Conservation (phyloP, 2,797 vertebrate genomes). For the Aselliscus stoliczkanus region DNA sequence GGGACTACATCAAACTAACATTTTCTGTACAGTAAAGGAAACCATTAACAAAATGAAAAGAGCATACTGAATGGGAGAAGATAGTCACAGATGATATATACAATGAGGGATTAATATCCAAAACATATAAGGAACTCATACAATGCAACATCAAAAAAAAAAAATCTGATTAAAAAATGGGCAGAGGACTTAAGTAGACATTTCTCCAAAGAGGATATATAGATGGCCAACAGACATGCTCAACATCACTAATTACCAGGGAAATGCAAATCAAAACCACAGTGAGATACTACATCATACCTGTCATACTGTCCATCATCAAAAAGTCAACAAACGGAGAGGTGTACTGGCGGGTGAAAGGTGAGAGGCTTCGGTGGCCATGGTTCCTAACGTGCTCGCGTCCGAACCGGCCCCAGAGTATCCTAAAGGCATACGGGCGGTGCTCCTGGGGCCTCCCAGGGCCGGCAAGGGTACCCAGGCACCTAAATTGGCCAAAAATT, state of each 20-base stretch:
- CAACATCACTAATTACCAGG: not conserved
- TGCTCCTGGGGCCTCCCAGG: not conserved
- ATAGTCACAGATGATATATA: not conserved
- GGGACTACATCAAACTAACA: not conserved
- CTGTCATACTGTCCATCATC: not conserved
- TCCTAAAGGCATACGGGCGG: not conserved
- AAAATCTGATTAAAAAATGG: not conserved
- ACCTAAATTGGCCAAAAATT: slow-evolving; percentile 91
- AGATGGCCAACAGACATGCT: not conserved
- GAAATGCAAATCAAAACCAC: not conserved
- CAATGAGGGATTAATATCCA: not conserved
- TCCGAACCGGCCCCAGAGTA: not conserved
- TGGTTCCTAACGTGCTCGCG: not conserved
- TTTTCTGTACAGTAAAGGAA: not conserved
- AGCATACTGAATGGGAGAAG: not conserved
- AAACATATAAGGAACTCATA: not conserved
- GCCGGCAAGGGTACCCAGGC: slow-evolving; percentile 82
- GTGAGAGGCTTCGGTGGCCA: not conserved
- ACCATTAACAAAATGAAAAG: not conserved
- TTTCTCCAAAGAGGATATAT: not conserved
- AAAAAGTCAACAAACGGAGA: not conserved
- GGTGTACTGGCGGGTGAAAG: too few relatives aligned
- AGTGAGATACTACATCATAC: not conserved
- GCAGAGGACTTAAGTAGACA: not conserved
- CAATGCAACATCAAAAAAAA: not conserved